Base-by-base conservation (phyloP, 2,113 vertebrate genomes). In the Toxostoma redivivum region DNA sequence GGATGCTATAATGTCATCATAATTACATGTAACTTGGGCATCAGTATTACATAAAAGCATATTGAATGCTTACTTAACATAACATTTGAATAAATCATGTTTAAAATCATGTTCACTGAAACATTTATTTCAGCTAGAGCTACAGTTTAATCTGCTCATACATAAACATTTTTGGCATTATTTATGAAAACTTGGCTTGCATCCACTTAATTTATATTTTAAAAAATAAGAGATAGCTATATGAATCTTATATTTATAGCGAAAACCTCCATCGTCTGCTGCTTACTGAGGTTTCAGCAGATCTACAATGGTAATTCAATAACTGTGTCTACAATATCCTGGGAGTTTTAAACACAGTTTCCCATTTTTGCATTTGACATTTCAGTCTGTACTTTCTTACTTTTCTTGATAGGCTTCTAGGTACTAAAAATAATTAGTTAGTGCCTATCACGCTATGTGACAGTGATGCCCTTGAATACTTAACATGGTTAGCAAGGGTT, bases 11-110 rank as follows among this genome's bases (percentile, higher is more conserved):
- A 96, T 96, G 94, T 95, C 94, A 97, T 81, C 94, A 96, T 91
- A 96, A 95, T 97, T 96, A 90, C 90, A 95, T 96, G 91, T 87
- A 95, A 95, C 72, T 94, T 96, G 93, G 91, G 81, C 92, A 97
- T 94, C 78, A 79, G 86, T 81, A 92, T 97, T 97, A 95, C 94
- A 88, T 97, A 95, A 95, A 96, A 95, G 91, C 91, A 96, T 93
- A 97, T 78, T 96, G 93, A 95, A 96, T 93, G 54, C 78, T 92
- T 96, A 85, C 91, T 97, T 93, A 95, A 94, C 91, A 94, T 95
- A 96, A 95, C 74, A 95, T 95, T 96, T 97, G 93, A 97, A 97
- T 97, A 97, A 95, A 97, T 96, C 96, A 95, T 97, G 88, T 95
- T 96, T 88, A 88, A 97, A 95, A 94, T 95, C 94, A 95, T 95